Evolutionary conservation across 2,888 invertebrate genomes (phyloP).

Genomic region (Anaspis maculata): DNA sequence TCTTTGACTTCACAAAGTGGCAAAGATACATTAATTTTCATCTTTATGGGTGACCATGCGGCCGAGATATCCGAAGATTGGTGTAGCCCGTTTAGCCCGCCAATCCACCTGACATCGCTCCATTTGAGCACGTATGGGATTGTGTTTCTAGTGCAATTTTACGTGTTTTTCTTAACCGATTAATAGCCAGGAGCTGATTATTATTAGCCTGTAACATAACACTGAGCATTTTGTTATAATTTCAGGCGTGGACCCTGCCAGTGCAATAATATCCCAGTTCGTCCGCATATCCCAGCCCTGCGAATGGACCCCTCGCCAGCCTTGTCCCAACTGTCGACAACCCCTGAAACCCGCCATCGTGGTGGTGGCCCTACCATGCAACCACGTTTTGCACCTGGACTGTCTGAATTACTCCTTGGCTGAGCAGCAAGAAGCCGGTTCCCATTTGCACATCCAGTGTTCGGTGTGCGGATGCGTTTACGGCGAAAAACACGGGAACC

Average conservation of each 20-base stretch:
- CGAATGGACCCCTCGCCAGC: slow-evolving; percentile 60
- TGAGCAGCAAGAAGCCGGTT: slow-evolving; percentile 42
- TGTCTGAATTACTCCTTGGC: slow-evolving; percentile 71
- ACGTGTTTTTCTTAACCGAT: too few species aligned
- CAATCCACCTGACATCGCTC: too few species aligned
- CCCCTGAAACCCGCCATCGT: slow-evolving; percentile 48
- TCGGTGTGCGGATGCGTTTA: slow-evolving; percentile 79
- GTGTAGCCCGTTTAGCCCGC: too few species aligned
- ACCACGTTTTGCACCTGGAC: slow-evolving; percentile 71
- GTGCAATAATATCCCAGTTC: slow-evolving; percentile 59
- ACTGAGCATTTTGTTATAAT: too few species aligned
- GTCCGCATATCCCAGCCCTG: slow-evolving; percentile 59
- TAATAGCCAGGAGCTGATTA: too few species aligned
- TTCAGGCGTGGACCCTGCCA: slow-evolving; percentile 48
- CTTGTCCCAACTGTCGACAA: slow-evolving; percentile 63
- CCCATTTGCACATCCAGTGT: slow-evolving; percentile 68
- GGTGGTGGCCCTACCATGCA: slow-evolving; percentile 62
- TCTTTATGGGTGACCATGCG: too few species aligned
- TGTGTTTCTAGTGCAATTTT: too few species aligned
- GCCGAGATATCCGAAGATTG: too few species aligned
- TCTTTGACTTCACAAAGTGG: too few species aligned
- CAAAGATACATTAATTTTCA: too few species aligned
- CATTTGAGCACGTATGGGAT: too few species aligned
- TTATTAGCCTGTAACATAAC: too few species aligned
- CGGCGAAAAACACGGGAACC: slow-evolving; percentile 71